phyloP scores from a whole-genome alignment of 2,113 vertebrate species.

The Copsychus sechellarum region DNA sequence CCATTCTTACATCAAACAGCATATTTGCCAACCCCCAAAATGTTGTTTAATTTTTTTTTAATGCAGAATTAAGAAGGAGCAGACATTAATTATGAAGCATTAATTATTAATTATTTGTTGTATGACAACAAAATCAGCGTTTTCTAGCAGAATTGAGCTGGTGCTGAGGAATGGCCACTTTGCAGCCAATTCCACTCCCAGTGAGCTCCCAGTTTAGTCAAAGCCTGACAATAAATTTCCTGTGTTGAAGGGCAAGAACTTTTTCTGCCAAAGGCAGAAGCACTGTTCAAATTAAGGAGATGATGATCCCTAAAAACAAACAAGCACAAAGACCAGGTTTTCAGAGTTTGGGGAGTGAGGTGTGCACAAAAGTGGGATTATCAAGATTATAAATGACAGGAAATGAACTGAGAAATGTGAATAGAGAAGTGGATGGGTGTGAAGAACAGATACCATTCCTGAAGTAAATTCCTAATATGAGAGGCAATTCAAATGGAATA shows the following conservation, averaged over 20 bases:
- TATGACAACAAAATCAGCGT: accelerated
- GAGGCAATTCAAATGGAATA: not conserved
- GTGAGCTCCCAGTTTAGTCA: not conserved
- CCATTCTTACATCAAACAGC: not conserved
- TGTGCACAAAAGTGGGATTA: not conserved
- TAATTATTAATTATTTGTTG: too few species aligned
- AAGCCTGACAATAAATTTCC: not conserved
- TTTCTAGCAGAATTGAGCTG: not conserved
- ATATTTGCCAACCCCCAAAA: not conserved
- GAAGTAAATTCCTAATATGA: not conserved
- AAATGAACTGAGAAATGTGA: not conserved
- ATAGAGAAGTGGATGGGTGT: not conserved
- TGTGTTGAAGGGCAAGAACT: not conserved
- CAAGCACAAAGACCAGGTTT: not conserved
- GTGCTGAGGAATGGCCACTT: not conserved
- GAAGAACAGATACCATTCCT: not conserved
- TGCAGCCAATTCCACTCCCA: not conserved
- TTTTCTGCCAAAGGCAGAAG: not conserved
- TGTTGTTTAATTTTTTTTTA: not conserved
- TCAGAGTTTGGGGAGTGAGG: not conserved
- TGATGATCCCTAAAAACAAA: not conserved
- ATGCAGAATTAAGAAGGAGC: not conserved
- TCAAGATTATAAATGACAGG: not conserved
- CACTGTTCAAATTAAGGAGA: not conserved
- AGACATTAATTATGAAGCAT: not conserved